Conservation (phyloP, 2,888 invertebrate genomes). For the Plebejus anna region DNA sequence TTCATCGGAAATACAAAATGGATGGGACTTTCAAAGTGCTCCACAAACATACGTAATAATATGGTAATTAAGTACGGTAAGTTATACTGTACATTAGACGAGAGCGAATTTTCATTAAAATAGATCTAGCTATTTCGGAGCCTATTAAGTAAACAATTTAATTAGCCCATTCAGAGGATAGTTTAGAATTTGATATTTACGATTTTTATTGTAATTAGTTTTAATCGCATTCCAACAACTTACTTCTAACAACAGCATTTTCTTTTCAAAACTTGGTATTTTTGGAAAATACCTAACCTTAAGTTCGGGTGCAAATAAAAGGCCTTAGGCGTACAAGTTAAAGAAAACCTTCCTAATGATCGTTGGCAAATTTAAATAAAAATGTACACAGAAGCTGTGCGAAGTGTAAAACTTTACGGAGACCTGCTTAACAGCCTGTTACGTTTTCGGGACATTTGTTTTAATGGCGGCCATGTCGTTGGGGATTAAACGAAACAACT, state of each 20-base stretch:
- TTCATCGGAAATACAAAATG: background rate
- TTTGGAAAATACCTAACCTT: background rate
- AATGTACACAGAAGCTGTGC: background rate
- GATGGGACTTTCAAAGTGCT: background rate
- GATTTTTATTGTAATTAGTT: too few relatives aligned
- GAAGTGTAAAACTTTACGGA: slow-evolving; percentile 52
- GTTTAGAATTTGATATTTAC: too few relatives aligned
- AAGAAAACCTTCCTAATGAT: background rate
- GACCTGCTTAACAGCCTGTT: slow-evolving; percentile 48
- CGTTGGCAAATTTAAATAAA: background rate
- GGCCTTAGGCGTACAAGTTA: background rate
- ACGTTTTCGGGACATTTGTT: slow-evolving; percentile 57
- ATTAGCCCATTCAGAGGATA: too few relatives aligned
- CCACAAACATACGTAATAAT: background rate
- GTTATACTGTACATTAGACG: too few relatives aligned
- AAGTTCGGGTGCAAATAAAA: background rate
- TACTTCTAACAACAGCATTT: background rate
- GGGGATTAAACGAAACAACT: slow-evolving; percentile 37
- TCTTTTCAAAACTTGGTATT: background rate
- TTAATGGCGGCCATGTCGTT: slow-evolving; percentile 60
- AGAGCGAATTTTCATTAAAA: too few relatives aligned
- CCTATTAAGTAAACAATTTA: too few relatives aligned
- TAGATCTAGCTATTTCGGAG: too few relatives aligned
- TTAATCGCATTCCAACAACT: background rate
- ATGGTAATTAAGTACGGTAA: background rate